Evolutionary conservation across 2,888 invertebrate species (phyloP).

Genomic region (Mesorhabditis belari): DNA sequence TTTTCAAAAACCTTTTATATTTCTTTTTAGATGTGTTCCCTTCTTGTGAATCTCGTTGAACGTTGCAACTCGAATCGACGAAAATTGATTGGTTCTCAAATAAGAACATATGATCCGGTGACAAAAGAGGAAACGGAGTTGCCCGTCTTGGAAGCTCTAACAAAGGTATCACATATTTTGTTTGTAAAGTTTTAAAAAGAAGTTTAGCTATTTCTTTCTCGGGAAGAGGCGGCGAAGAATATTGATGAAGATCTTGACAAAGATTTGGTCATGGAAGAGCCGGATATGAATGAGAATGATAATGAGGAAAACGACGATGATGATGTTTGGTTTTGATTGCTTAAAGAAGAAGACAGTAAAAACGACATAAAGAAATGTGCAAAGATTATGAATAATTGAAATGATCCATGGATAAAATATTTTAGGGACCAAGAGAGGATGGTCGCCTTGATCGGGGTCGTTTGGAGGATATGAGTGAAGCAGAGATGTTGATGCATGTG

Average conservation of each 20-base stretch:
- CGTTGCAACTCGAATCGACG: slow-evolving; percentile 75
- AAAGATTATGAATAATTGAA: neutral
- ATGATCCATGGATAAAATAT: neutral
- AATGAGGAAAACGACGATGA: slow-evolving; percentile 9
- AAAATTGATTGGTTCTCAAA: slow-evolving; percentile 35
- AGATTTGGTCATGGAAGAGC: slow-evolving; percentile 38
- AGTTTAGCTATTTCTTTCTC: slow-evolving; percentile 39
- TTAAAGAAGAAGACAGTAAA: slow-evolving; percentile 3
- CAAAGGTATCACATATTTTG: slow-evolving; percentile 22
- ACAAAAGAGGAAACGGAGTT: slow-evolving; percentile 11
- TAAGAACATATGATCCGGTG: slow-evolving; percentile 7
- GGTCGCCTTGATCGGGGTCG: slow-evolving; percentile 24
- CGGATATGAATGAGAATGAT: slow-evolving; percentile 13
- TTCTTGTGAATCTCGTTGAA: slow-evolving; percentile 88
- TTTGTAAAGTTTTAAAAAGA: neutral
- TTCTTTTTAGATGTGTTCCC: slow-evolving; percentile 70
- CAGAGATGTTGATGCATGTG: slow-evolving; percentile 38
- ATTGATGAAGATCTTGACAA: slow-evolving; percentile 47
- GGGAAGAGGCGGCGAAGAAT: slow-evolving; percentile 42
- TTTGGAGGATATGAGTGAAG: slow-evolving; percentile 36
- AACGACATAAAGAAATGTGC: slow-evolving; percentile 1
- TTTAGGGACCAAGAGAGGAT: slow-evolving; percentile 12
- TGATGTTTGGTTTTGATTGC: no score
- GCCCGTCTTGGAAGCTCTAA: slow-evolving; percentile 27
- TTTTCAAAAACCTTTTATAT: neutral